Base-by-base conservation (phyloP, 2,797 vertebrate genomes). In the Phoeniculus purpureus region DNA sequence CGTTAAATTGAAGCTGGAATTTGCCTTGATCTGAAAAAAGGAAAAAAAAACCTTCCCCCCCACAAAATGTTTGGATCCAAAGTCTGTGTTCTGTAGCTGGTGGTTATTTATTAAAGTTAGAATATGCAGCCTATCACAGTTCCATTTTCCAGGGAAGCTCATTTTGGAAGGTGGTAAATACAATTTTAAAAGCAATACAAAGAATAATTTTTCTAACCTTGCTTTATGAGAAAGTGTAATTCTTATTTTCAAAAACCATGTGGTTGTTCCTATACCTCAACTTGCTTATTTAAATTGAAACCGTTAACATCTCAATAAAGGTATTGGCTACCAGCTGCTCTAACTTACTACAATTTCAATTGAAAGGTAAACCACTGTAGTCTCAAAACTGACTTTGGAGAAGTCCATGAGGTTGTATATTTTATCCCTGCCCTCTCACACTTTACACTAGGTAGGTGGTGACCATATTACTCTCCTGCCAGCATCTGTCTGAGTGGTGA, bases 1-100 rank as follows among this genome's bases (percentile, higher is more conserved):
- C 84, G 81, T 40, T 88, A 91, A 83, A 73, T n/a, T 89, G 86
- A 92, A 92, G 73, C 54, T 92, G 67, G 87, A 92, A 82, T 93
- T 87, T 94, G 17, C 59, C 75, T 78, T 90, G 68, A 65, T 86
- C 31, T 84, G 58, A 62, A 59, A 89, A 85, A 83, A 61, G 15
- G 21, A 47, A 61, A 64, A 51, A 66, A 27, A n/a, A 6, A 2
- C 2, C 2, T 77, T 78, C 58, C 18, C 32, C 71, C 52, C 31
- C 5, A 14, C 6, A 43, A 80, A 50, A 67, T 82, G 32, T 70
- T 90, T 85, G n/a, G 88, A 62, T 86, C 11, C 20, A 80, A 85
- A 90, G 55, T 75, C 10, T 82, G 2, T 91, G 85, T 88, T 88
- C 47, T 86, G 6, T 92, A 82, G 31, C 31, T 29, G 37, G 20